Conservation (phyloP, 1,140 invertebrate species). For the Muscidifurax raptorellus region DNA sequence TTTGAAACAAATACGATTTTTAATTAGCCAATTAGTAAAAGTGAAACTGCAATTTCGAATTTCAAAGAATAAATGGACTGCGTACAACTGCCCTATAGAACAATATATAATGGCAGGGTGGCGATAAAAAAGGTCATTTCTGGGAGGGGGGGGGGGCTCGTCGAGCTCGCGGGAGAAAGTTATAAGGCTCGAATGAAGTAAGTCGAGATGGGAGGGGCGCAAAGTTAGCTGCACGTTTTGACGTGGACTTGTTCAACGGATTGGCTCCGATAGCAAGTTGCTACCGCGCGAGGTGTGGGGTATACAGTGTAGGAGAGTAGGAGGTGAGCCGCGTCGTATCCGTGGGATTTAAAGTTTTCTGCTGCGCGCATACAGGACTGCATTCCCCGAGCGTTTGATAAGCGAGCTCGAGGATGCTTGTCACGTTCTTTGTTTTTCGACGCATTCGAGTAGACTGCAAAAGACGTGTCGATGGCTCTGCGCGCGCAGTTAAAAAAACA, state of each 20-base stretch:
- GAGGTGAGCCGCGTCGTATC: constrained; percentile 51
- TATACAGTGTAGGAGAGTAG: not conserved
- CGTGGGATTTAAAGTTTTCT: constrained; percentile 63
- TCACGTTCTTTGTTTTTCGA: constrained; percentile 50
- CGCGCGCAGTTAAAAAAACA: not conserved
- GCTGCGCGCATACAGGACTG: constrained; percentile 9
- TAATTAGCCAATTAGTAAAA: not conserved
- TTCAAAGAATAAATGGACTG: not conserved
- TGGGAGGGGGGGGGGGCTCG: too few species aligned
- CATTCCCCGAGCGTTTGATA: constrained; percentile 42
- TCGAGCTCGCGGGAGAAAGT: not conserved
- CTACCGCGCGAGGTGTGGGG: too few species aligned
- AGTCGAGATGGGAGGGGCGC: not conserved
- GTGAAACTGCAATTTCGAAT: not conserved
- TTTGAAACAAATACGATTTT: not conserved
- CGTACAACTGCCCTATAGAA: not conserved
- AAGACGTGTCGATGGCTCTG: constrained; percentile 37
- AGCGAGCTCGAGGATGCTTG: constrained; percentile 37
- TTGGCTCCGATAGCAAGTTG: constrained; percentile 65
- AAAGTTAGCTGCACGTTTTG: constrained; percentile 59
- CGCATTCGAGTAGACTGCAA: constrained; percentile 12
- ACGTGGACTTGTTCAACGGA: constrained; percentile 58
- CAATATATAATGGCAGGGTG: not conserved
- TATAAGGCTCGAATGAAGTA: constrained; percentile 49
- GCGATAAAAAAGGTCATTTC: not conserved